These are phyloP conservation scores for Arion vulgaris DNA, from an alignment of 1,140 invertebrate species.

Conservation along the genomic window DNA sequence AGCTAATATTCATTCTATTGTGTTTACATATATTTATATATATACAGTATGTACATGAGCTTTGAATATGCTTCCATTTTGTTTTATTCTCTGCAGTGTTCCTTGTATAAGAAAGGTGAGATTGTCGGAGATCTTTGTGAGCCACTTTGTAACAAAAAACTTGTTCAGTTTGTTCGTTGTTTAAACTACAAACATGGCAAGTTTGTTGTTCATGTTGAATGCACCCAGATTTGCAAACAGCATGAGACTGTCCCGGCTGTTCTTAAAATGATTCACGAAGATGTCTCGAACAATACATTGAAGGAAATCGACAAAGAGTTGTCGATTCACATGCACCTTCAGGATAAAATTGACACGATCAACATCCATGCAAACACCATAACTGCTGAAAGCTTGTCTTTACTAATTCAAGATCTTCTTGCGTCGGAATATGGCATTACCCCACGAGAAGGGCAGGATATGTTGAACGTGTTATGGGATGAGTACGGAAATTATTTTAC, in stretches of 20 bases:
- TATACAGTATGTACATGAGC: too few relatives aligned
- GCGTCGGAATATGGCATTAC: constrained; percentile 9
- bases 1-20: too few relatives aligned
- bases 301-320: neutral
- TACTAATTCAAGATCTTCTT: neutral
- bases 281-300: neutral
- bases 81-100: constrained; percentile 7
- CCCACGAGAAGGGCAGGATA: neutral
- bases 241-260: constrained; percentile 3
- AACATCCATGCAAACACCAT: constrained; percentile 1
- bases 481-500: neutral
- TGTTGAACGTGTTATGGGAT: constrained; percentile 11
- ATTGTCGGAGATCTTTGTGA: constrained; percentile 20
- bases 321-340: neutral
- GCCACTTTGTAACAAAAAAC: neutral
- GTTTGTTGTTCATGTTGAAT: constrained; percentile 2
- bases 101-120: neutral
- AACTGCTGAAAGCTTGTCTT: neutral
- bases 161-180: constrained; percentile 9
- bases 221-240: neutral
- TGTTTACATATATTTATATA: too few relatives aligned
- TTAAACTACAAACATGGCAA: constrained; percentile 28
- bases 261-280: neutral
- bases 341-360: neutral
- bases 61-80: too few relatives aligned